A percentile compares a stretch with the other conserved stretches of the same genome.
phyloP scores from a whole-genome alignment of 2,888 invertebrate genomes.

The Thelaira solivaga region DNA sequence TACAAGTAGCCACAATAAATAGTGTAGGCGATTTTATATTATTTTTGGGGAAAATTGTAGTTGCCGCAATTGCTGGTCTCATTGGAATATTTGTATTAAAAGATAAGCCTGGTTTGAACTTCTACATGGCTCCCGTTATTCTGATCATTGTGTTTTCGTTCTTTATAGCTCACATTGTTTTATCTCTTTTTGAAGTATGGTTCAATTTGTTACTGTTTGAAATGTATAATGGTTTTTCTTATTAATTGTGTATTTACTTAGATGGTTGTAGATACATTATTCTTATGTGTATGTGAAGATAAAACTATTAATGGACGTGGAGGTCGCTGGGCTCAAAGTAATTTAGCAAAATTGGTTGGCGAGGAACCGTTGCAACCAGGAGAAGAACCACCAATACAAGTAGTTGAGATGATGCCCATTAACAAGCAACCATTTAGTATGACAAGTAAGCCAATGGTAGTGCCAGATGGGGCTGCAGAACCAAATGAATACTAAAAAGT shows the following conservation, averaged over 20 bases:
- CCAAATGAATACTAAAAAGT: conserved; percentile 62
- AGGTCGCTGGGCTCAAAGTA: conserved; percentile 81
- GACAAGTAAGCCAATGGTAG: conserved; percentile 64
- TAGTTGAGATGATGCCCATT: conserved; percentile 76
- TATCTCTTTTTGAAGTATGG: conserved; percentile 93
- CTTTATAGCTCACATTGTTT: conserved; percentile 94
- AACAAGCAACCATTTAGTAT: conserved; percentile 76
- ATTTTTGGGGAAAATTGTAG: conserved; percentile 88
- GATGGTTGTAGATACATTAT: conserved; percentile 96
- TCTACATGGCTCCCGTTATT: conserved; percentile 91
- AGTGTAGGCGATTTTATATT: conserved; percentile 94
- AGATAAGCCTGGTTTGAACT: conserved; percentile 84
- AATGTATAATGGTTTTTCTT: not conserved
- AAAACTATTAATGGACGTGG: conserved; percentile 88
- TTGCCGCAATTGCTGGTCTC: conserved; percentile 89
- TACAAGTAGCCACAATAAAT: conserved; percentile 94
- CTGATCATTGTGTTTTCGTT: conserved; percentile 91
- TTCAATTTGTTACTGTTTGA: not conserved
- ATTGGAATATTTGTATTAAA: conserved; percentile 87
- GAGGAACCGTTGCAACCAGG: conserved; percentile 75
- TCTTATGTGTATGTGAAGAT: conserved; percentile 96
- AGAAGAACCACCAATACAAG: conserved; percentile 76
- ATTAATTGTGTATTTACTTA: conserved; percentile 71
- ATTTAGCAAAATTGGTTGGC: conserved; percentile 80
- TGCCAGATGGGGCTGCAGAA: conserved; percentile 64